Percentiles rank a stretch among this genome's conserved stretches.
These are phyloP conservation scores for Apteryx mantelli DNA, from an alignment of 2,113 vertebrate species.

Conservation along the genomic window DNA sequence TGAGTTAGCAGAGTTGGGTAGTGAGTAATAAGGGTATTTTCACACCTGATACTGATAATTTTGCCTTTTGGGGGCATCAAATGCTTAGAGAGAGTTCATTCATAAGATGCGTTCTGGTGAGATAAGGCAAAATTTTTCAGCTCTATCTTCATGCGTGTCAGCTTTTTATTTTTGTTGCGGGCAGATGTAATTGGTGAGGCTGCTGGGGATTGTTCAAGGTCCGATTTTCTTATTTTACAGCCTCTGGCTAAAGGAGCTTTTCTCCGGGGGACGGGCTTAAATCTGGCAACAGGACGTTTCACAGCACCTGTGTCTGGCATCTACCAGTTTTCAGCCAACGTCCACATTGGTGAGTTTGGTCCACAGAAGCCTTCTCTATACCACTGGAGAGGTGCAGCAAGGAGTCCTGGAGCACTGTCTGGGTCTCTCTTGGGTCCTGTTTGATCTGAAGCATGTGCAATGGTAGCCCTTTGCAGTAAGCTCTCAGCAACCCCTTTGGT, in stretches of 20 bases:
- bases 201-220: neutral
- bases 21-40: neutral
- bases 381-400: neutral
- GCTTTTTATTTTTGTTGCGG: neutral
- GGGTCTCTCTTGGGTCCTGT: neutral
- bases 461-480: neutral
- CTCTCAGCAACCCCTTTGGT: neutral
- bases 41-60: neutral
- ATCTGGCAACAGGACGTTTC: constrained; percentile 89
- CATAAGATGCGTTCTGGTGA: neutral
- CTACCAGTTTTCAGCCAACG: constrained; percentile 94
- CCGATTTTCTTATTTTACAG: constrained; percentile 56
- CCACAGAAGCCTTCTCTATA: neutral
- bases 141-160: accelerated
- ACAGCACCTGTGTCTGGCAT: constrained; percentile 90
- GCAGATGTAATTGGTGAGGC: neutral
- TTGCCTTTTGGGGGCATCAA: neutral
- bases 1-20: neutral
- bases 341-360: constrained; percentile 86
- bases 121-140: neutral
- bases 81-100: neutral
- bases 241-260: constrained; percentile 92
- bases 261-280: constrained; percentile 87
- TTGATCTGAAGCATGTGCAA: neutral
- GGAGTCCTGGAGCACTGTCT: neutral